Evolutionary conservation across 2,888 invertebrate species (phyloP).

Genomic region (Strigamia crassipes): DNA sequence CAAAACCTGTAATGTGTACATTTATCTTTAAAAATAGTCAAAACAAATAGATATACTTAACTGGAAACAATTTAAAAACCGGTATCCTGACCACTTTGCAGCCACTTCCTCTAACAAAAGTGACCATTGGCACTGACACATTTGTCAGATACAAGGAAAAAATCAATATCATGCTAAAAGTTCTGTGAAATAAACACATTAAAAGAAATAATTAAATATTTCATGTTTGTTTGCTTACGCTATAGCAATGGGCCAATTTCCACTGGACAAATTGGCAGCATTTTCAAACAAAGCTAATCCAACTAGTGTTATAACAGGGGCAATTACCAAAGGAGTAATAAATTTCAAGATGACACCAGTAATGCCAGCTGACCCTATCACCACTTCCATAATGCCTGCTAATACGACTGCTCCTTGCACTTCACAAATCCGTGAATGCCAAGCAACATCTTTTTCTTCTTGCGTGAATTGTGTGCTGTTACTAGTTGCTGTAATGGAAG

Average conservation of each 20-base stretch:
- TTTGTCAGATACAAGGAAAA: slow-evolving; percentile 79
- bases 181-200: slow-evolving; percentile 61
- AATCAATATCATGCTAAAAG: slow-evolving; percentile 73
- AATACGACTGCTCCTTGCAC: slow-evolving; percentile 82
- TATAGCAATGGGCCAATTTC: slow-evolving; percentile 81
- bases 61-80: slow-evolving; percentile 79
- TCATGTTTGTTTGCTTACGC: slow-evolving; percentile 65
- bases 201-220: neutral
- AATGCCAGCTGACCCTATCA: slow-evolving; percentile 71
- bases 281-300: slow-evolving; percentile 81
- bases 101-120: slow-evolving; percentile 66
- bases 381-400: slow-evolving; percentile 74
- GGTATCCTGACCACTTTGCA: slow-evolving; percentile 68
- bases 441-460: slow-evolving; percentile 67
- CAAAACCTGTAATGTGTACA: slow-evolving; percentile 65
- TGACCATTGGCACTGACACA: slow-evolving; percentile 67
- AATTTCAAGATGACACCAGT: slow-evolving; percentile 74
- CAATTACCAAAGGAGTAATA: slow-evolving; percentile 82
- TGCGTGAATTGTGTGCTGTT: neutral
- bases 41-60: slow-evolving; percentile 57
- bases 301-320: slow-evolving; percentile 80
- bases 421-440: slow-evolving; percentile 78
- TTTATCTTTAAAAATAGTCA: neutral
- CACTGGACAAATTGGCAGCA: slow-evolving; percentile 77
- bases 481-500: neutral